Evolutionary conservation across 2,797 vertebrate genomes (phyloP).

Genomic region (Sebastes itinus): DNA sequence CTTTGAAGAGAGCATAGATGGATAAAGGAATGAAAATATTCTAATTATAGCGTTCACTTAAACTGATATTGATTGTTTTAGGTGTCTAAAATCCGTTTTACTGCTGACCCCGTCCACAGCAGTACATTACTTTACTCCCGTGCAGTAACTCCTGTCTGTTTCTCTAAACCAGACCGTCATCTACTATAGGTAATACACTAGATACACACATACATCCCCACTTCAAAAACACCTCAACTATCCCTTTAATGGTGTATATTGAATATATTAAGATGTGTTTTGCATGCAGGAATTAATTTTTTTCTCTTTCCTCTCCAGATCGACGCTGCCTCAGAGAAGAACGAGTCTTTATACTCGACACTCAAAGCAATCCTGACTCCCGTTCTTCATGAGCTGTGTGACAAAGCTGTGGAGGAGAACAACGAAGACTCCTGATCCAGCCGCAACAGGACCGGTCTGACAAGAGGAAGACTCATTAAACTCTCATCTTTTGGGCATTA

Average conservation of each 20-base stretch:
- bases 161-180: no score
- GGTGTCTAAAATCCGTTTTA: no score
- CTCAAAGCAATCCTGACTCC: constrained; percentile 89
- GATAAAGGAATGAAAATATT: no score
- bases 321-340: constrained; percentile 82
- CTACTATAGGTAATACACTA: no score
- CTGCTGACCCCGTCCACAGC: no score
- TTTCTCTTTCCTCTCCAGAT: constrained; percentile 37
- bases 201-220: no score
- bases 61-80: no score
- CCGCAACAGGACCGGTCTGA: background rate
- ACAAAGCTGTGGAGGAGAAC: constrained; percentile 70
- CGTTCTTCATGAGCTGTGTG: constrained; percentile 85
- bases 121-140: no score
- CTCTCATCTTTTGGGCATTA: constrained; percentile 43
- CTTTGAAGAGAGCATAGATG: no score
- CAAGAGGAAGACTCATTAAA: background rate
- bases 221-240: no score
- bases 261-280: background rate
- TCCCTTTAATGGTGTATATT: rapidly evolving
- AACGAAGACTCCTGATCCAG: constrained; percentile 58
- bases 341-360: constrained; percentile 79
- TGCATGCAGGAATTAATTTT: background rate
- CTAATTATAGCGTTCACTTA: no score
- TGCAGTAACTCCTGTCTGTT: no score